Evolutionary conservation across 2,113 vertebrate species (phyloP), one percentile per base, ranked within the genome.

Genomic region (Malurus cyaneus): DNA sequence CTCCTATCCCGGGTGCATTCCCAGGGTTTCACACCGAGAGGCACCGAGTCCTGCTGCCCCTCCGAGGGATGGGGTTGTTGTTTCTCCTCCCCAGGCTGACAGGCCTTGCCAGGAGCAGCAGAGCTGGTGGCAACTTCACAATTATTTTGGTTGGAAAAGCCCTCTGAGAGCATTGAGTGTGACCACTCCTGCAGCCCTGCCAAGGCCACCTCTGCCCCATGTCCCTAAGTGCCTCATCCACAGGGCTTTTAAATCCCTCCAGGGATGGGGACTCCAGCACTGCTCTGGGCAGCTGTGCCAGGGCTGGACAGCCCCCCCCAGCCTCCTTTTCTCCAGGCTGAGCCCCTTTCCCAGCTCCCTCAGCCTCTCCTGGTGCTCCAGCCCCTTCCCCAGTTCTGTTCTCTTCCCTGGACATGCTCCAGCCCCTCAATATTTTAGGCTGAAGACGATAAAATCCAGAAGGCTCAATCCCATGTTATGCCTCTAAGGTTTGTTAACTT

Each of bases 351-450:
- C 49, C 50, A 65, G n/a, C 18, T 60, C 31, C 39, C 19, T 80
- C 61, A 80, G 61, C 50, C 0, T 0, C 8, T 88, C 23, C 54
- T 69, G 53, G 0, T 10, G n/a, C 46, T 92, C 47, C 19, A 85
- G 16, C 8, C 24, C 13, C 21, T 77, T 76, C 41, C 8, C 6
- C 53, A 77, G 28, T 47, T 39, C 24, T 0, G 0, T 24, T 74
- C 32, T 28, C 34, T 25, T 9, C 32, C 2, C 14, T 60, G 62
- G 11, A 80, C 39, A 23, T 0, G 1, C 20, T 53, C 14, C 39
- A 80, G 31, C n/a, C n/a, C 18, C 18, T 69, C 36, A 23, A 1
- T 25, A 29, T n/a, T 34, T 50, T n/a, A 53, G 34, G 28, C 34
- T 18, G 26, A 80, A 74, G 34, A 47, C 62, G 32, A 47, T 70